These are phyloP conservation scores for Plusia festucae DNA, from an alignment of 2,888 invertebrate species.

Conservation along the genomic window DNA sequence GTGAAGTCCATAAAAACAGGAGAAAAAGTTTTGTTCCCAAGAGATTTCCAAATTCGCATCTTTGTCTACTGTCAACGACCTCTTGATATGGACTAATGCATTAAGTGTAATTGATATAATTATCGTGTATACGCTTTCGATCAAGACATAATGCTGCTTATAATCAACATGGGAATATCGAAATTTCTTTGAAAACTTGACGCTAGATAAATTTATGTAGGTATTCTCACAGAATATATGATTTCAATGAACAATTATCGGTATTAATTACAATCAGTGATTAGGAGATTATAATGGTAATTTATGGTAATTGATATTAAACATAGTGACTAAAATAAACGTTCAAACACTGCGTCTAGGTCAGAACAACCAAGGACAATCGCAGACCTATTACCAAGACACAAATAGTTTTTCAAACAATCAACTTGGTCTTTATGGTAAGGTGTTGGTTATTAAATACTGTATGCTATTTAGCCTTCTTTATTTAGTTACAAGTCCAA, in stretches of 20 bases:
- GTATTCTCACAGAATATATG: neutral
- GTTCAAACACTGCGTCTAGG: neutral
- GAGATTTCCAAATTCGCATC: conserved; percentile 62
- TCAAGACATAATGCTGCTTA: conserved; percentile 22
- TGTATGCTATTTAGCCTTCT: neutral
- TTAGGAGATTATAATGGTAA: neutral
- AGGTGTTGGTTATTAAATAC: neutral
- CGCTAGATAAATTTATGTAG: neutral
- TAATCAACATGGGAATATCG: conserved; percentile 29
- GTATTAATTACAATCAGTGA: conserved; percentile 4
- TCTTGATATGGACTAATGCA: conserved; percentile 37
- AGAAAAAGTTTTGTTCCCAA: conserved; percentile 52
- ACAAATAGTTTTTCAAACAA: neutral
- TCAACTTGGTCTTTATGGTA: neutral
- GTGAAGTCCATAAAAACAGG: conserved; percentile 39
- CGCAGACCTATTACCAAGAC: neutral
- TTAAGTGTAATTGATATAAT: conserved; percentile 43
- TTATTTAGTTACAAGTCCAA: too few relatives aligned
- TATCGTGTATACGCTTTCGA: conserved; percentile 36
- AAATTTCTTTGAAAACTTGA: neutral
- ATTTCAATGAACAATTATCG: neutral
- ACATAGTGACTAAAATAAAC: neutral
- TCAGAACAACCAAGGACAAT: neutral
- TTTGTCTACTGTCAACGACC: conserved; percentile 50
- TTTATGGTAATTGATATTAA: neutral